Base-by-base conservation (phyloP, 1,140 invertebrate species). In the Galendromus occidentalis region DNA sequence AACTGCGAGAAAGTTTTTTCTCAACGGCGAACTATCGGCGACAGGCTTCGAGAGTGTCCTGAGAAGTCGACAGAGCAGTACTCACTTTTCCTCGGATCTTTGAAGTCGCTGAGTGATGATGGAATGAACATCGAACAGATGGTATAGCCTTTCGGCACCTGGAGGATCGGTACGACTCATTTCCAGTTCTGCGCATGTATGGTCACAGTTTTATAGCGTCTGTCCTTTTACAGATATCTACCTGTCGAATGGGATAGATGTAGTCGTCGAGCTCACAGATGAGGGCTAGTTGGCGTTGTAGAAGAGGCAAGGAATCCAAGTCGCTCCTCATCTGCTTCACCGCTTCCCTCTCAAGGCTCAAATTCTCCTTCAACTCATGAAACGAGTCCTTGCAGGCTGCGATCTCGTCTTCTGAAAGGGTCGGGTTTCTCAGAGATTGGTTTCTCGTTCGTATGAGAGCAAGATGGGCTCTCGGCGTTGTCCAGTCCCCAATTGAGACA, bases 231-330 rank as follows among this genome's bases (percentile, higher is more conserved):
- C 4, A 39, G 33, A 18, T 18, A 22, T 22, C 5, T 17, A 59
- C 51, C 51, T 59, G 51, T 59, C 25, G 25, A 59, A 59, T 22
- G 9, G 51, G 51, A 59, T 59, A 59, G 25, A 59, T 59, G 33
- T 59, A 59, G 14, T 59, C 51, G 51, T 59, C 51, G 51, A 59
- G 51, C 33, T 59, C 51, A 59, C 51, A 59, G 14, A 59, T 59
- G 14, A 59, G 20, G 14, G 51, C 51, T 33, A 59, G 6, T 9
- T 59, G 51, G 17, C 51, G 25, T 59, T 59, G 25, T 25, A 59
- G 25, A 5, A 59, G 22, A 25, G 25, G 25, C 17, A 59, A 25
- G 14, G 25, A 29, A 20, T 59, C 51, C 51, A 59, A 33, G 17
- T 59, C 51, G 12, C 14, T 14, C 22, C 25, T 59, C 4, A 25